These are phyloP conservation scores for Bombus ignitus DNA, from an alignment of 1,140 invertebrate species.

Conservation along the genomic window DNA sequence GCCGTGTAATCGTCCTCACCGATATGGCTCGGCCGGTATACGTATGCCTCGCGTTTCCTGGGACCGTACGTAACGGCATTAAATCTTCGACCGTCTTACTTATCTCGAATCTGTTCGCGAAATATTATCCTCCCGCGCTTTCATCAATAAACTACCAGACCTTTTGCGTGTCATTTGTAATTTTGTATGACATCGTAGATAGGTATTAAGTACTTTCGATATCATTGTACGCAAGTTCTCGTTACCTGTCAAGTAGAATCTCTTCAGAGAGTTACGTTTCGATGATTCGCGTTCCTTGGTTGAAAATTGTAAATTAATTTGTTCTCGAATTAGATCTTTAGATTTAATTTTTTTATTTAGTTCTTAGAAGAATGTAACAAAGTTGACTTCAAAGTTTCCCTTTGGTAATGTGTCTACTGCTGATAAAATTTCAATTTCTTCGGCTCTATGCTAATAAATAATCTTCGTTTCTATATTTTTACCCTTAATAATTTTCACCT, in stretches of 20 bases:
- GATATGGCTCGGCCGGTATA: conserved; percentile 53
- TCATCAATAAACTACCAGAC: conserved; percentile 49
- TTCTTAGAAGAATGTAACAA: background rate
- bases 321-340: background rate
- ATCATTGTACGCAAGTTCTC: background rate
- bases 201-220: conserved; percentile 1
- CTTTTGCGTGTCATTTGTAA: conserved; percentile 32
- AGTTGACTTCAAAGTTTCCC: too few relatives aligned
- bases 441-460: background rate
- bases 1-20: conserved; percentile 73
- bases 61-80: conserved; percentile 61
- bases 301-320: background rate
- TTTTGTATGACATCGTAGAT: conserved; percentile 1
- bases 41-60: conserved; percentile 53
- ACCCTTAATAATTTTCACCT: background rate
- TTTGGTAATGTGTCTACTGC: background rate
- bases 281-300: background rate
- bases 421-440: background rate
- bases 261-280: background rate
- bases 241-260: background rate
- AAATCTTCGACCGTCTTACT: conserved; percentile 58
- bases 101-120: conserved; percentile 50
- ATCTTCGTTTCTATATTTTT: background rate
- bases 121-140: conserved; percentile 32
- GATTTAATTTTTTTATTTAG: background rate